A percentile compares a stretch with the other conserved stretches of the same genome.
phyloP scores from a whole-genome alignment of 2,113 vertebrate species.

The Nerophis ophidion region DNA sequence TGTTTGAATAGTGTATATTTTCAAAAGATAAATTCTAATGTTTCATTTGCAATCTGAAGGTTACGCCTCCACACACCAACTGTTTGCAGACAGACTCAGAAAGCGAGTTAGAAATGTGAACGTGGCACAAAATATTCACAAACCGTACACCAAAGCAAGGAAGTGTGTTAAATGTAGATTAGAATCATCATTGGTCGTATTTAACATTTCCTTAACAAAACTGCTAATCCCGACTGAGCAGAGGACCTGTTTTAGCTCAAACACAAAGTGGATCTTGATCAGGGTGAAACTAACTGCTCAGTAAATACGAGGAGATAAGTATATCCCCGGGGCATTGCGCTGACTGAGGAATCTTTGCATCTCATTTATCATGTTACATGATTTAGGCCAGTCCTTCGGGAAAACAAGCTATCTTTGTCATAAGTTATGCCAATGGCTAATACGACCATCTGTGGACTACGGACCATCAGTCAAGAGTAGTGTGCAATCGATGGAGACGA shows the following conservation, averaged over 20 bases:
- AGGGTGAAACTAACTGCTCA: slow-evolving; percentile 39
- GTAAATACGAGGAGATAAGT: slow-evolving; percentile 53
- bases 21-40: too few relatives aligned
- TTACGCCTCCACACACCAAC: too few relatives aligned
- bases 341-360: slow-evolving; percentile 52
- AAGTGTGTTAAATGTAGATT: too few relatives aligned
- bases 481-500: slow-evolving; percentile 39
- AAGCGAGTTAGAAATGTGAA: too few relatives aligned
- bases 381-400: slow-evolving; percentile 56
- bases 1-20: too few relatives aligned
- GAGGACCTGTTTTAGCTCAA: slow-evolving; percentile 21
- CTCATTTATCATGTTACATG: slow-evolving; percentile 63
- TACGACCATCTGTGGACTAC: slow-evolving; percentile 59
- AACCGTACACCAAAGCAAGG: too few relatives aligned
- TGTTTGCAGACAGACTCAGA: too few relatives aligned
- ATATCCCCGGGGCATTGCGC: slow-evolving; percentile 33
- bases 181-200: too few relatives aligned
- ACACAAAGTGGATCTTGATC: slow-evolving; percentile 36
- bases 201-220: not conserved
- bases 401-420: slow-evolving; percentile 53
- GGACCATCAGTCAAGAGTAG: slow-evolving; percentile 49
- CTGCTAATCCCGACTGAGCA: not conserved
- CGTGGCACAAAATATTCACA: too few relatives aligned
- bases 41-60: too few relatives aligned
- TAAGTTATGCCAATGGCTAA: slow-evolving; percentile 63